phyloP scores from a whole-genome alignment of 2,797 vertebrate species.

The Falco concolor region DNA sequence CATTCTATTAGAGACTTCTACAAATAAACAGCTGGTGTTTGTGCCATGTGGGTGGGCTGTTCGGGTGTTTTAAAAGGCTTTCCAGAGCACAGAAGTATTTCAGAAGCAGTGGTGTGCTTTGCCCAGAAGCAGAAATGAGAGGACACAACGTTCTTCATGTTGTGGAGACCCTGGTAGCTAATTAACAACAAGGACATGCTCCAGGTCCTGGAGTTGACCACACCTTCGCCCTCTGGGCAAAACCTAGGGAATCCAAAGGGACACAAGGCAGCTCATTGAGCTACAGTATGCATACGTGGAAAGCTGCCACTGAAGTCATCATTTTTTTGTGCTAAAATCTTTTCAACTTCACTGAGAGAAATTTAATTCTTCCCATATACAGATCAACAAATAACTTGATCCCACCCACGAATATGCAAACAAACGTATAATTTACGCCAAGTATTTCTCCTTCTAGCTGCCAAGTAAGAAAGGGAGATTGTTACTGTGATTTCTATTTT shows the following conservation, averaged over 20 bases:
- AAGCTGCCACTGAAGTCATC: not conserved
- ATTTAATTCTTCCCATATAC: conserved; percentile 33
- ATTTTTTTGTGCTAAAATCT: not conserved
- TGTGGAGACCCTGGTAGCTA: not conserved
- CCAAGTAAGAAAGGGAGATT: conserved; percentile 50
- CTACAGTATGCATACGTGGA: not conserved
- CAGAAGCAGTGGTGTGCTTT: not conserved
- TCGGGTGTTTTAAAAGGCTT: not conserved
- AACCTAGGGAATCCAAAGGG: not conserved
- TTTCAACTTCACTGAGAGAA: not conserved
- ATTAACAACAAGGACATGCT: not conserved
- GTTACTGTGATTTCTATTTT: conserved; percentile 51
- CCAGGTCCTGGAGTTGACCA: not conserved
- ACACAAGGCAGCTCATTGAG: not conserved
- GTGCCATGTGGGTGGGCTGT: conserved; percentile 2
- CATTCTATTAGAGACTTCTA: not conserved
- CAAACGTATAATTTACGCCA: conserved; percentile 27
- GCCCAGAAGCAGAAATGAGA: not conserved
- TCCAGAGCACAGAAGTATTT: not conserved
- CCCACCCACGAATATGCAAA: conserved; percentile 55
- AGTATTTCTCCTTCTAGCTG: conserved; percentile 35
- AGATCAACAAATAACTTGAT: conserved; percentile 31
- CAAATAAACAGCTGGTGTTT: conserved; percentile 1
- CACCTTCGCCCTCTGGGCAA: not conserved
- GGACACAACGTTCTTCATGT: not conserved